Conservation (phyloP, 2,888 invertebrate species). For the Drosophila multiciliata region DNA sequence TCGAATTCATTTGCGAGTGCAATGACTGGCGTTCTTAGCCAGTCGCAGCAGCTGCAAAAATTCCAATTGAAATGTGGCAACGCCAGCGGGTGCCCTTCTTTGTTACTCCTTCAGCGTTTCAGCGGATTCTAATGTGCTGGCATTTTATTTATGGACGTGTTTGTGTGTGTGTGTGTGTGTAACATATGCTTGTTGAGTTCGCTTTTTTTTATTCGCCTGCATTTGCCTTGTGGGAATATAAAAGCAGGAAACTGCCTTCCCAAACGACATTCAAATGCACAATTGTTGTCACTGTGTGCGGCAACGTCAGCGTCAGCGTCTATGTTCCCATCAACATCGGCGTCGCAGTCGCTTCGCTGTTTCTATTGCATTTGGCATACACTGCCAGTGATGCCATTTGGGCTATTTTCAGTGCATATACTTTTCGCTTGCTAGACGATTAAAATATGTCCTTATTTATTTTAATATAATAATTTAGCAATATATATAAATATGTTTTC, state of each 20-base stretch:
- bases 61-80: slow-evolving; percentile 53
- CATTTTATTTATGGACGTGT: slow-evolving; percentile 45
- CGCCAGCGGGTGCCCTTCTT: slow-evolving; percentile 27
- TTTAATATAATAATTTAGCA: neutral
- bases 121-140: slow-evolving; percentile 52
- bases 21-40: neutral
- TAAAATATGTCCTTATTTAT: neutral
- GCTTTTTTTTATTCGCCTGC: slow-evolving; percentile 40
- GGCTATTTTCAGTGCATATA: neutral
- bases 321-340: slow-evolving; percentile 23
- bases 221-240: slow-evolving; percentile 3
- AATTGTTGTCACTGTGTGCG: slow-evolving; percentile 72
- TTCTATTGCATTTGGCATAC: slow-evolving; percentile 15
- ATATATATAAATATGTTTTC: neutral
- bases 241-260: slow-evolving; percentile 32
- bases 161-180: slow-evolving; percentile 1
- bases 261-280: slow-evolving; percentile 75
- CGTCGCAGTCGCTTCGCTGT: slow-evolving; percentile 35
- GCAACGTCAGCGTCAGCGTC: slow-evolving; percentile 35
- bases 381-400: neutral
- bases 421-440: neutral
- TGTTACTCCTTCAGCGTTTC: slow-evolving; percentile 29
- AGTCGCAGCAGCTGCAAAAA: slow-evolving; percentile 22
- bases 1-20: slow-evolving; percentile 3
- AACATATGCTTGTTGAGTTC: slow-evolving; percentile 44